Conservation (phyloP, 2,113 vertebrate species). For the Daubentonia madagascariensis region DNA sequence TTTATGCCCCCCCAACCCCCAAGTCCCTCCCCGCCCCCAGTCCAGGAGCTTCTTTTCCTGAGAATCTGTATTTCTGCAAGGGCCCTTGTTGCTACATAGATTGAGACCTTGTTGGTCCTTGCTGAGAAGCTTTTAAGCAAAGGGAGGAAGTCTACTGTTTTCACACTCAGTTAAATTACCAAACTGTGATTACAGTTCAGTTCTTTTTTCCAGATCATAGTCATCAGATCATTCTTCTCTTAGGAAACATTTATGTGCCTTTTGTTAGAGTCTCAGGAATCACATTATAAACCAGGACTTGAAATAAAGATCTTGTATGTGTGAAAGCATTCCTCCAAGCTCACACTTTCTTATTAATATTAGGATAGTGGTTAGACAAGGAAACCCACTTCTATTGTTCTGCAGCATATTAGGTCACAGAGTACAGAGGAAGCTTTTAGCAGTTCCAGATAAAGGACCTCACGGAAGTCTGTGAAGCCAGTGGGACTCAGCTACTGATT, state of each 20-base stretch:
- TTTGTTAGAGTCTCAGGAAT: background rate
- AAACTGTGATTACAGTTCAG: background rate
- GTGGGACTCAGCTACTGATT: slow-evolving; percentile 55
- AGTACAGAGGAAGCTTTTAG: slow-evolving; percentile 67
- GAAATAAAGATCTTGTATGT: background rate
- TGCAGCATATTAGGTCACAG: slow-evolving; percentile 55
- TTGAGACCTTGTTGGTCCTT: background rate
- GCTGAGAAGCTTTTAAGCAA: background rate
- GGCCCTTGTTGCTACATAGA: background rate
- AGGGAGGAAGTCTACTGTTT: background rate
- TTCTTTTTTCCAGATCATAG: background rate
- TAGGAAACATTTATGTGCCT: background rate
- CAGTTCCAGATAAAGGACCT: slow-evolving; percentile 54
- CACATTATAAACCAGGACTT: no score
- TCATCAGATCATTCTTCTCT: background rate
- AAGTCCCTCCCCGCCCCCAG: background rate
- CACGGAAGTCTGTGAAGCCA: slow-evolving; percentile 16
- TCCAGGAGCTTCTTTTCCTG: background rate
- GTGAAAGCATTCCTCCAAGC: background rate
- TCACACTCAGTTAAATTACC: background rate
- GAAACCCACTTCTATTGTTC: slow-evolving; percentile 57
- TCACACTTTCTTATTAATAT: background rate
- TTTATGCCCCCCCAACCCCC: background rate
- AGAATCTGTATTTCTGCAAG: background rate
- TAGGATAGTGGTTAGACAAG: slow-evolving; percentile 38